Percentiles rank a stretch among this genome's conserved stretches.
phyloP scores from a whole-genome alignment of 2,888 invertebrate species.

The Lamproptera curius region DNA sequence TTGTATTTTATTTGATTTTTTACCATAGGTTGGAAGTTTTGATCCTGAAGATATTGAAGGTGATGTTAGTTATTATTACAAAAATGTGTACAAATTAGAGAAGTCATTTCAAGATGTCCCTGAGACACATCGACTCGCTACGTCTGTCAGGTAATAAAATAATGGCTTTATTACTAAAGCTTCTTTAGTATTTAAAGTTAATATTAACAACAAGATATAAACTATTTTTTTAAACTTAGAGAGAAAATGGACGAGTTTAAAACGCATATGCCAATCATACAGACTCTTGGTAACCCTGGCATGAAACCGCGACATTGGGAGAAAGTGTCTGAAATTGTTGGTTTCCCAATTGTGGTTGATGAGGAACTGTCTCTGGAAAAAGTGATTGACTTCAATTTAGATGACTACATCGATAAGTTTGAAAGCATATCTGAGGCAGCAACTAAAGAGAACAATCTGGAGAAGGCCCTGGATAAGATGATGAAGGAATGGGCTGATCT shows the following conservation, averaged over 20 bases:
- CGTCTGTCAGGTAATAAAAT: conserved; percentile 64
- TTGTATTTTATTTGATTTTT: too few relatives aligned
- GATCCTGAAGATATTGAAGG: conserved; percentile 94
- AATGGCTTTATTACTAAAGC: neutral
- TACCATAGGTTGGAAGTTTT: conserved; percentile 84
- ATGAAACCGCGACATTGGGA: conserved; percentile 96
- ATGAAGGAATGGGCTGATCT: conserved; percentile 93
- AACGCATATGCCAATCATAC: conserved; percentile 92
- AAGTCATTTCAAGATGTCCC: conserved; percentile 90
- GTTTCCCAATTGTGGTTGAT: conserved; percentile 93
- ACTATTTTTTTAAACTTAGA: conserved; percentile 53
- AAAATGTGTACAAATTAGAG: conserved; percentile 92
- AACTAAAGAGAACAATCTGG: conserved; percentile 96
- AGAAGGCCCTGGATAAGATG: conserved; percentile 94
- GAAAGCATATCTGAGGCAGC: conserved; percentile 96
- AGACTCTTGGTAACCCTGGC: conserved; percentile 96
- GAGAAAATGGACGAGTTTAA: conserved; percentile 91
- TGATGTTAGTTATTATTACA: conserved; percentile 83
- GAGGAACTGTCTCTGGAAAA: conserved; percentile 88
- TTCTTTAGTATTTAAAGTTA: neutral
- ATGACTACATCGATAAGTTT: conserved; percentile 92
- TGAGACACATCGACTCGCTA: conserved; percentile 84
- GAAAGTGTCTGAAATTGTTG: conserved; percentile 95
- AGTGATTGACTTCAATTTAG: conserved; percentile 93
- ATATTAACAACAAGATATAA: too few relatives aligned